Evolutionary conservation across 2,888 invertebrate species (phyloP).

Genomic region (Scaeva pyrastri): DNA sequence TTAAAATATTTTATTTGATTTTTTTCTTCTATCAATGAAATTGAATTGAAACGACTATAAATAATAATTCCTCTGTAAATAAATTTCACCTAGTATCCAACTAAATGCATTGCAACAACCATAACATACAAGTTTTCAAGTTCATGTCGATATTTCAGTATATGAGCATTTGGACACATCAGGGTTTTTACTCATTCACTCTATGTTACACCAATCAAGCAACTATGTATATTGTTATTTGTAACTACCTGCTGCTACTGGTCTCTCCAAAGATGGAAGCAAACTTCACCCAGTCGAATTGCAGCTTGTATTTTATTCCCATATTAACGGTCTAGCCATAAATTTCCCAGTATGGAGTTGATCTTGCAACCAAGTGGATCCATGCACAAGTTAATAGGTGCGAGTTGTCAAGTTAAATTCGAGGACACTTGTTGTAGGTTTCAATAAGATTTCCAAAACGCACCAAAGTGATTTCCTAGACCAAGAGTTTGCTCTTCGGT

Average conservation of each 20-base stretch:
- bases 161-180: conserved; percentile 54
- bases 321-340: conserved; percentile 28
- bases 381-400: not conserved
- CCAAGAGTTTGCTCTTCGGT: conserved; percentile 46
- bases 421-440: conserved; percentile 1
- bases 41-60: no score
- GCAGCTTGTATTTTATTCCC: conserved; percentile 41
- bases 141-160: conserved; percentile 53
- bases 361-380: conserved; percentile 61
- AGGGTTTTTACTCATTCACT: conserved; percentile 20
- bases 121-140: conserved; percentile 31
- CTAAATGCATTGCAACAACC: not conserved
- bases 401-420: conserved; percentile 23
- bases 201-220: not conserved
- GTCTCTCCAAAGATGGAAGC: conserved; percentile 65
- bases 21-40: no score
- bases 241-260: conserved; percentile 39
- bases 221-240: no score
- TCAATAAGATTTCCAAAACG: not conserved
- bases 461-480: conserved; percentile 57
- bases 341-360: conserved; percentile 52
- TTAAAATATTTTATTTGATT: no score
- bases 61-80: no score
- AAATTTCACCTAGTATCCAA: not conserved
- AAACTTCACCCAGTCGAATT: conserved; percentile 43